Conservation (phyloP, 2,888 invertebrate species). For the Stenodera caucasica region DNA sequence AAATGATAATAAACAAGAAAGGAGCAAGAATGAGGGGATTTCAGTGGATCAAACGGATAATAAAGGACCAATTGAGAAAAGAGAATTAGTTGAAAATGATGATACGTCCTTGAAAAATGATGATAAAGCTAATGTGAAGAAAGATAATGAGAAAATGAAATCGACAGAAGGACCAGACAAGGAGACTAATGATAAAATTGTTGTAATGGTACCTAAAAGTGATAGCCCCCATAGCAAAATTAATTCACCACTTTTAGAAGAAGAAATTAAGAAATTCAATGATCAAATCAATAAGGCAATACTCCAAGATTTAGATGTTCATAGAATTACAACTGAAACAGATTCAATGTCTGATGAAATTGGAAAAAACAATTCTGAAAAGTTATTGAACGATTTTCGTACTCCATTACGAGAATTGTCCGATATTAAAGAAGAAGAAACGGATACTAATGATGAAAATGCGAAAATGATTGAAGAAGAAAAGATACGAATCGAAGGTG, state of each 20-base stretch:
- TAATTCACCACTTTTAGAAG: constrained; percentile 11
- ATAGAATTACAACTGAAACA: not conserved
- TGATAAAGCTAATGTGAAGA: not conserved
- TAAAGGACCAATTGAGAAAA: constrained; percentile 13
- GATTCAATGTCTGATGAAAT: no score
- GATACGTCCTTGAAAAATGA: not conserved
- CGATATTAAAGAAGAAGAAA: constrained; percentile 26
- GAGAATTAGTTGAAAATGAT: not conserved
- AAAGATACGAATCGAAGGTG: not conserved
- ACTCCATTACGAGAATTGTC: constrained; percentile 17
- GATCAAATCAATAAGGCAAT: constrained; percentile 6
- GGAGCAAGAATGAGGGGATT: no score
- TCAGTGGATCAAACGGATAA: no score
- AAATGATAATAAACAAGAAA: no score
- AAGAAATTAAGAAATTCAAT: constrained; percentile 17
- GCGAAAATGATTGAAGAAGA: not conserved
- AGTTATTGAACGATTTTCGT: not conserved
- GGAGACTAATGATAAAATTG: not conserved
- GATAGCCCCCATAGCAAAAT: not conserved
- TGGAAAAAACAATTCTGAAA: no score
- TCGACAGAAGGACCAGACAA: no score
- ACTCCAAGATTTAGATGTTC: not conserved
- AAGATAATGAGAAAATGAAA: not conserved
- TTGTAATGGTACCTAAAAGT: not conserved
- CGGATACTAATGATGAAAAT: constrained; percentile 13